These are phyloP conservation scores for Tenthredo notha DNA, from an alignment of 2,888 invertebrate genomes.

Conservation along the genomic window DNA sequence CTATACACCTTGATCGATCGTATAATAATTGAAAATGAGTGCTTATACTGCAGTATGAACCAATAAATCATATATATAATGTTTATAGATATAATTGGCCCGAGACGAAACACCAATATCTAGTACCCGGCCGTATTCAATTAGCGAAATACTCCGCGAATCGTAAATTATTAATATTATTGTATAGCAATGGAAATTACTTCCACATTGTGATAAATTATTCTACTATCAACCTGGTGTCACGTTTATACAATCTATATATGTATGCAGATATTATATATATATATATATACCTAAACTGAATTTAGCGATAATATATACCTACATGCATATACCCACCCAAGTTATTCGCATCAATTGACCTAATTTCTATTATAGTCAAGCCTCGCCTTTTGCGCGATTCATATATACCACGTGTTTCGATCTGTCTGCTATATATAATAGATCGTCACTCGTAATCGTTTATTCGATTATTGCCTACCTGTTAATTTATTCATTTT, in stretches of 20 bases:
- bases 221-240: neutral
- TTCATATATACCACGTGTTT: constrained; percentile 46
- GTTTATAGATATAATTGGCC: neutral
- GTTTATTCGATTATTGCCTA: neutral
- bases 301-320: too few relatives aligned
- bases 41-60: too few relatives aligned
- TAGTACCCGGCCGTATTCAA: neutral
- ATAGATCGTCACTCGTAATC: neutral
- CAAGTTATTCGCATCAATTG: constrained; percentile 64
- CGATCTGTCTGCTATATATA: neutral
- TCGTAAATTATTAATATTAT: constrained; percentile 48
- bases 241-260: neutral
- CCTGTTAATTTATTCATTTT: too few relatives aligned
- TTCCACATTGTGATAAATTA: neutral
- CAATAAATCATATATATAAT: neutral
- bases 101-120: neutral
- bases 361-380: constrained; percentile 66
- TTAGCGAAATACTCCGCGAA: constrained; percentile 28
- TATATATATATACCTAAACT: too few relatives aligned
- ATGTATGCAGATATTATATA: too few relatives aligned
- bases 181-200: constrained; percentile 53
- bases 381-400: constrained; percentile 51
- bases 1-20: too few relatives aligned
- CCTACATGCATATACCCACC: neutral
- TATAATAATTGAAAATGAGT: too few relatives aligned